phyloP scores from a whole-genome alignment of 2,113 vertebrate species.

The Tricholaema leucomelas region DNA sequence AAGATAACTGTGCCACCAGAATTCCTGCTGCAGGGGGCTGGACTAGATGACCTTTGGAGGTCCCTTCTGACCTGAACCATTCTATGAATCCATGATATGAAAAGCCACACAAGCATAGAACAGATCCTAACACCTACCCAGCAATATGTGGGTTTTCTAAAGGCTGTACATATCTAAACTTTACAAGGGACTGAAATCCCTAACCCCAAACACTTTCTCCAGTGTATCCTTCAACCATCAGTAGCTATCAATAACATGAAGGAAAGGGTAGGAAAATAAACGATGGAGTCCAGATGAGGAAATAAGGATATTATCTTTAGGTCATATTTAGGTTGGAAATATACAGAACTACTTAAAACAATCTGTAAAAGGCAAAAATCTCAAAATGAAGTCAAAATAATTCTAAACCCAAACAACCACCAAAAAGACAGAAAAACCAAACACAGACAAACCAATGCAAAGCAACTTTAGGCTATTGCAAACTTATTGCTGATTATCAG shows the following conservation, averaged over 20 bases:
- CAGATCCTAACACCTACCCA: background rate
- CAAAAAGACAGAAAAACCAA: background rate
- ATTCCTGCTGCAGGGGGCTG: background rate
- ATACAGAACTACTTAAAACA: background rate
- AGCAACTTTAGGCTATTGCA: background rate
- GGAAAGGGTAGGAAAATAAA: background rate
- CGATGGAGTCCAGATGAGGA: background rate
- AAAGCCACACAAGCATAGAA: background rate
- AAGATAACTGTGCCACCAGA: background rate
- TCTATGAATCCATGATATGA: no score
- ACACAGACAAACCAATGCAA: background rate
- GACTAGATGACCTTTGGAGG: no score
- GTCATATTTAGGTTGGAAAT: background rate
- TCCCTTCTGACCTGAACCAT: no score
- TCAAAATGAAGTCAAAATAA: background rate
- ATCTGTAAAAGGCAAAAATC: background rate
- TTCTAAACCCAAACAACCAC: background rate
- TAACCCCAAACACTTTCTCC: background rate
- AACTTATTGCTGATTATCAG: background rate
- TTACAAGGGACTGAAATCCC: background rate
- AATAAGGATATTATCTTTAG: background rate
- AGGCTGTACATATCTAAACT: background rate
- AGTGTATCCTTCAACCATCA: background rate
- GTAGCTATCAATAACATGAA: background rate
- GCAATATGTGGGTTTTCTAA: background rate